Evolutionary conservation across 1,140 invertebrate genomes (phyloP), one percentile per base, ranked within the genome.

Genomic region (Lycorma delicatula): DNA sequence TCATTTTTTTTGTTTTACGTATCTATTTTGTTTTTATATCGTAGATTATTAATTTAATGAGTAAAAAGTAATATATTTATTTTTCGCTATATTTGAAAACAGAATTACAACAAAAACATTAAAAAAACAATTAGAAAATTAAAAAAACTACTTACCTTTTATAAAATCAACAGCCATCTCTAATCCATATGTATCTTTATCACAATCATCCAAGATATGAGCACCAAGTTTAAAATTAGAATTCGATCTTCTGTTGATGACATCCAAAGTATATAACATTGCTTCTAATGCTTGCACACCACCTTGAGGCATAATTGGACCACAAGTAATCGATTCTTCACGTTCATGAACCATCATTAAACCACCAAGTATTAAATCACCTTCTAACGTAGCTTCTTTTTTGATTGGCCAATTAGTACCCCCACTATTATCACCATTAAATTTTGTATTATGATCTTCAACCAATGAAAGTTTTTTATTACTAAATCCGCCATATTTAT

Each of bases 131-230:
- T 34, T 34, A 38, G 49, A 29, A 65, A 34, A 9, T 9, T 34
- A 9, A 34, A 34, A 9, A n/a, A 34, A 34, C n/a, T 44, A 54
- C 82, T 78, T 75, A 95, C 93, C 93, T 86, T 95, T 93, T 59
- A 97, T 97, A 70, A 97, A 97, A 72, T 96, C 93, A 5, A 97
- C 90, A 9, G 92, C 90, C 83, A 96, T 94, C 68, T 96, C 92
- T 27, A 97, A 74, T 2, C 93, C 93, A 70, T 95, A 95, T 1
- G 92, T 96, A 69, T 97, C 93, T 74, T 91, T 89, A 74, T 96
- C 93, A 73, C 93, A 97, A 70, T 97, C 93, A 68, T 96, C 93
- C 44, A 96, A 79, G 20, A 95, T 85, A 68, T 94, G 86, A 2
- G 89, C 89, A 11, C 93, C 92, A 7, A 96, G 74, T 12, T 77